These are phyloP conservation scores for Eremobia ochroleuca DNA, from an alignment of 2,888 invertebrate species.

Conservation along the genomic window DNA sequence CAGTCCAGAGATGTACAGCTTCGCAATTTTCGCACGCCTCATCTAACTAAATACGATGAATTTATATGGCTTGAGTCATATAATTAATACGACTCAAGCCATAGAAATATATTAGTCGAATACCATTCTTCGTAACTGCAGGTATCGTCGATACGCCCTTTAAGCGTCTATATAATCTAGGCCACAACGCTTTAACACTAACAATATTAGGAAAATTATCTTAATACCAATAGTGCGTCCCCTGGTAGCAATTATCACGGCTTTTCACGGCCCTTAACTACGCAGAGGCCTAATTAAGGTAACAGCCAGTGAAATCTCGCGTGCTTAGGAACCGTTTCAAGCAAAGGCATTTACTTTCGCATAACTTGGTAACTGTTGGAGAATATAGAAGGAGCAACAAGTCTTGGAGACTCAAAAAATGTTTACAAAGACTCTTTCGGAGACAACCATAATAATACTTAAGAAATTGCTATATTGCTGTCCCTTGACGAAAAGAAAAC, in stretches of 20 bases:
- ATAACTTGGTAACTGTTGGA: conserved; percentile 70
- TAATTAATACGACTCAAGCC: neutral
- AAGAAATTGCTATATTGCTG: neutral
- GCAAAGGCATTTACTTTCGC: conserved; percentile 70
- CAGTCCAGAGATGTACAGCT: neutral
- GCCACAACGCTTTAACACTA: conserved; percentile 9
- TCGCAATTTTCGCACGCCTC: neutral
- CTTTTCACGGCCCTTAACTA: conserved; percentile 66
- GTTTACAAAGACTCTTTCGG: neutral
- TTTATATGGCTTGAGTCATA: too few species aligned
- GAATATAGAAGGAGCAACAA: conserved; percentile 78
- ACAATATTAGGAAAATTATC: conserved; percentile 44
- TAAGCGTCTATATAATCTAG: neutral
- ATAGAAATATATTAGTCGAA: neutral
- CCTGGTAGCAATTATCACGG: conserved; percentile 62
- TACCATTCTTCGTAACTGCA: neutral
- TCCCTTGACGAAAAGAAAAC: neutral
- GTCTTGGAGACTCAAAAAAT: conserved; percentile 49
- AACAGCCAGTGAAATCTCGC: conserved; percentile 82
- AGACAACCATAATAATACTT: neutral
- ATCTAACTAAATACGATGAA: too few species aligned
- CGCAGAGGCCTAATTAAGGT: conserved; percentile 77
- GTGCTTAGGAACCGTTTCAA: conserved; percentile 80
- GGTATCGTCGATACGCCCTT: neutral
- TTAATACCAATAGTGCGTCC: conserved; percentile 51